phyloP scores from a whole-genome alignment of 2,113 vertebrate species.

The Phoenicopterus ruber region DNA sequence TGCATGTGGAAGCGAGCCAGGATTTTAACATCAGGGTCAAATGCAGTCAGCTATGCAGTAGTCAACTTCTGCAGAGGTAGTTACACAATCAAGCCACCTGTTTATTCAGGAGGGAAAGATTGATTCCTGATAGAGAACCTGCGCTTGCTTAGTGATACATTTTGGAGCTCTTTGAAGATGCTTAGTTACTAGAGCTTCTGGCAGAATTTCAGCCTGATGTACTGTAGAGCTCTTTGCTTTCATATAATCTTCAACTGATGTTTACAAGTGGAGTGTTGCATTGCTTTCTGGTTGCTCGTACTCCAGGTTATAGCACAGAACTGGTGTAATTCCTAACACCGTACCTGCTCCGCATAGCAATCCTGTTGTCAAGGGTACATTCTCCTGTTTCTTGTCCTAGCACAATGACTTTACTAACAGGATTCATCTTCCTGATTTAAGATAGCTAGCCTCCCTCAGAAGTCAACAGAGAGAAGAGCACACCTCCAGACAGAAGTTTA shows the following conservation, averaged over 20 bases:
- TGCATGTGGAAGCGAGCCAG: constrained; percentile 24
- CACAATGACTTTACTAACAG: not conserved
- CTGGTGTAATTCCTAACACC: not conserved
- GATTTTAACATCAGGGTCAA: constrained; percentile 50
- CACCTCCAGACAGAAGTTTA: not conserved
- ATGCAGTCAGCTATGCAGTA: constrained; percentile 43
- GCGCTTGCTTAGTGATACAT: constrained; percentile 16
- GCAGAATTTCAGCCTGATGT: constrained; percentile 15
- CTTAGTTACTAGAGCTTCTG: constrained; percentile 41
- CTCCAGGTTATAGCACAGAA: not conserved
- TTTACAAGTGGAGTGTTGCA: not conserved
- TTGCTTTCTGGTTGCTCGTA: not conserved
- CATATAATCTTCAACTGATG: not conserved
- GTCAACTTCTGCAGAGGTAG: constrained; percentile 8
- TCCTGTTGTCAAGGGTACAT: not conserved
- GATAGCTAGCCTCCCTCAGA: not conserved
- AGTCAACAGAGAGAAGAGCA: not conserved
- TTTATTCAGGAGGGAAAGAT: not conserved
- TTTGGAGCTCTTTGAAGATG: constrained; percentile 50
- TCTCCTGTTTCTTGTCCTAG: not conserved
- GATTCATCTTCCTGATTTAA: not conserved
- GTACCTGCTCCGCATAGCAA: not conserved
- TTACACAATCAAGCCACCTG: constrained; percentile 40
- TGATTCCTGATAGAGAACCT: constrained; percentile 42
- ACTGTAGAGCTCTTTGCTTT: constrained; percentile 9